phyloP scores from a whole-genome alignment of 2,888 invertebrate species.

The Lasioglossum morio region DNA sequence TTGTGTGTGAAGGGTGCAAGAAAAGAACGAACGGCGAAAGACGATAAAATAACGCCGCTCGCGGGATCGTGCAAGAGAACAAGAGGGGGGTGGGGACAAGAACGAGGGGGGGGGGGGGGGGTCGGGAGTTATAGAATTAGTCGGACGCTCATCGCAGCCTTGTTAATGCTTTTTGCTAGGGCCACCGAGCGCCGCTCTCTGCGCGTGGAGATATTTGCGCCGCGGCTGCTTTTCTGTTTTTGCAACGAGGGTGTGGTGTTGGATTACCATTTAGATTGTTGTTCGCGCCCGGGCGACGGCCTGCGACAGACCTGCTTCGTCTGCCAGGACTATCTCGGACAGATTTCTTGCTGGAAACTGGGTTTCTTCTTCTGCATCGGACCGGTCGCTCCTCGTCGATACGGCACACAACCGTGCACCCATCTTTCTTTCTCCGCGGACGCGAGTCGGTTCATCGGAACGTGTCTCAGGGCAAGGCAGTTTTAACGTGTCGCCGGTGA shows the following conservation, averaged over 20 bases:
- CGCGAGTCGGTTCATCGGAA: background rate
- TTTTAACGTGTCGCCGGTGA: background rate
- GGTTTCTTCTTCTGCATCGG: background rate
- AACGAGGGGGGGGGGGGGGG: background rate
- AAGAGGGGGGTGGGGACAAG: background rate
- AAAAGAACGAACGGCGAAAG: background rate
- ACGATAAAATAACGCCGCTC: background rate
- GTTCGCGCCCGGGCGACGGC: constrained; percentile 59
- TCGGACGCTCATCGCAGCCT: constrained; percentile 68
- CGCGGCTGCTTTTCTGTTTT: constrained; percentile 78
- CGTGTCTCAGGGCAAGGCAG: background rate
- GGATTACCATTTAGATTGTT: constrained; percentile 84
- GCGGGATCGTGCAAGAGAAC: background rate
- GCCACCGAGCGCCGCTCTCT: constrained; percentile 1
- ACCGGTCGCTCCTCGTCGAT: background rate
- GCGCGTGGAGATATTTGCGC: constrained; percentile 56
- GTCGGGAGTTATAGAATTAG: constrained; percentile 66
- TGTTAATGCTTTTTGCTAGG: constrained; percentile 77
- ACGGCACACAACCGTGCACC: background rate
- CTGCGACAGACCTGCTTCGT: constrained; percentile 42
- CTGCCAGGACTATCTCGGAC: background rate
- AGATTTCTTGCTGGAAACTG: constrained; percentile 15
- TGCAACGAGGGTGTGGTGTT: constrained; percentile 82
- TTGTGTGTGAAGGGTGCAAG: background rate
- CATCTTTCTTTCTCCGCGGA: too few species aligned